Percentiles rank a stretch among this genome's conserved stretches.
Evolutionary conservation across 1,140 invertebrate genomes (phyloP).

Genomic region (Pseudomyrmex sp.): DNA sequence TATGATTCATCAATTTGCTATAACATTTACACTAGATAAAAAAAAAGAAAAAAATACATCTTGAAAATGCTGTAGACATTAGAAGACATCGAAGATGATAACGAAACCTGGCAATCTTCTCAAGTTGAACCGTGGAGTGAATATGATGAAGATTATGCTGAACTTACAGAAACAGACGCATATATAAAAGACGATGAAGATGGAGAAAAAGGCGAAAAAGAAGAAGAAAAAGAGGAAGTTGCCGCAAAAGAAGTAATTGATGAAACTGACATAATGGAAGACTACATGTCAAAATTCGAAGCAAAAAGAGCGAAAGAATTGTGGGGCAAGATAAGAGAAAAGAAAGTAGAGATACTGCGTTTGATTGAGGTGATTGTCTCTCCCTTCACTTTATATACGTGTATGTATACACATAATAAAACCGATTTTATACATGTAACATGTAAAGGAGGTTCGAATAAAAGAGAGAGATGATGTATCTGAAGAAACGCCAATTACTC

Average conservation of each 20-base stretch:
- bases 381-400: too few species aligned
- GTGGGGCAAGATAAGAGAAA: slow-evolving; percentile 1
- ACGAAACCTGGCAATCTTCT: slow-evolving; percentile 6
- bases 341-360: slow-evolving; percentile 39
- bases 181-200: slow-evolving; percentile 40
- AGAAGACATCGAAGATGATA: slow-evolving; percentile 15
- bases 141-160: neutral
- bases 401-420: too few species aligned
- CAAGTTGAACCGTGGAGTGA: neutral
- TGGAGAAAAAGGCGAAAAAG: slow-evolving; percentile 17
- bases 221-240: slow-evolving; percentile 25
- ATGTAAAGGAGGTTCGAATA: slow-evolving; percentile 16
- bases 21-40: neutral
- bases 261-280: slow-evolving; percentile 20
- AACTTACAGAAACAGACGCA: slow-evolving; percentile 31
- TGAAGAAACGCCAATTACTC: slow-evolving; percentile 67
- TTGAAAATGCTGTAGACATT: neutral
- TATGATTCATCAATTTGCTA: neutral
- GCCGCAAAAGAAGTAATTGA: slow-evolving; percentile 21
- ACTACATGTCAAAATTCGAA: slow-evolving; percentile 5
- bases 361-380: slow-evolving; percentile 67
- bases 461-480: slow-evolving; percentile 49
- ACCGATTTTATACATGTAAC: neutral
- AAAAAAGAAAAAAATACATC: neutral
- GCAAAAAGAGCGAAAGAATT: slow-evolving; percentile 17